Base-by-base conservation (phyloP, 2,888 invertebrate species). In the Limnephilus rhombicus region DNA sequence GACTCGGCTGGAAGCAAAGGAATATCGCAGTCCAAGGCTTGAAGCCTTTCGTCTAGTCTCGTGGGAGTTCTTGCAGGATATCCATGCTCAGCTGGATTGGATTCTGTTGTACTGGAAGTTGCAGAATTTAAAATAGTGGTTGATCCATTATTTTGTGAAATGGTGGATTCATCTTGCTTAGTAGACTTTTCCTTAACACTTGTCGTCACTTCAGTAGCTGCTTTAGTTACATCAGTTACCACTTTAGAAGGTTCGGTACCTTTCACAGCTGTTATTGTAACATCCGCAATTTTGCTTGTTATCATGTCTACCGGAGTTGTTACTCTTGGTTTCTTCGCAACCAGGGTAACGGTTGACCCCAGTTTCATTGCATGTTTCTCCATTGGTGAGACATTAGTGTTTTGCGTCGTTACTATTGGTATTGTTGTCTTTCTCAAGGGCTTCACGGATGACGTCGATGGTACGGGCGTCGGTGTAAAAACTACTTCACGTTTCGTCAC, bases 21-120 rank as follows among this genome's bases (percentile, higher is more conserved):
- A 94, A 97, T 96, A 95, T 97, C 97, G 94, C 97, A 97, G 94
- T 97, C 97, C 94, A 97, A 95, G 88, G 97, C 96, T 94, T 96
- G 97, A 94, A 97, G 96, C 94, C 97, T 97, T 95, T 97, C 97
- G 95, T 97, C 97, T 93, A 97, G 95, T 94, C 96, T 96, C 94
- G 96, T 96, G 93, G 96, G 95, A 94, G 96, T 94, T 93, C 96
- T 94, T 94, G 95, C 92, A 11, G 92, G 91, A 90, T 93, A 93
- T 34, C 89, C 90, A 24, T 92, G 85, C 34, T 93, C 93, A n/a
- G 86, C 91, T 34, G 91, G 85, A 31, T 81, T 34, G 34, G 82
- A 34, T 31, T 92, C 91, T 80, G 91, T 86, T 7, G 90, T 91
- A 29, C 81, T 53, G 31, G 86, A 80, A 11, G 85, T 41, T 11